phyloP scores from a whole-genome alignment of 92 coral and sea anemone species.

The Muricea muricata region DNA sequence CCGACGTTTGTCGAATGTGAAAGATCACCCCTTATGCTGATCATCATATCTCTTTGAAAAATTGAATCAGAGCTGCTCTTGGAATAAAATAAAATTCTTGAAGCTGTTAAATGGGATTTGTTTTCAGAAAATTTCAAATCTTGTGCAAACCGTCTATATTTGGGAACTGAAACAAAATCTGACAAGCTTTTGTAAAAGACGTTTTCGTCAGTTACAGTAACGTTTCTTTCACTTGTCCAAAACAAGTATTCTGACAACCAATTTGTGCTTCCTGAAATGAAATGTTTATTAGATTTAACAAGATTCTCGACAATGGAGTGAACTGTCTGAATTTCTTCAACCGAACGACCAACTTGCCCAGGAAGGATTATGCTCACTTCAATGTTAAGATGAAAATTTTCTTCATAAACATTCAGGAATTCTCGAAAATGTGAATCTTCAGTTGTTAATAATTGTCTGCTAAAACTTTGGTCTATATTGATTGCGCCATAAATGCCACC shows the following conservation, averaged over 20 bases:
- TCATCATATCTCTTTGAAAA: conserved; percentile 26
- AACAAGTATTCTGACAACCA: conserved; percentile 66
- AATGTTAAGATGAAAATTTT: conserved; percentile 37
- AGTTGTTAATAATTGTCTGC: conserved; percentile 15
- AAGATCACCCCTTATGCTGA: conserved; percentile 16
- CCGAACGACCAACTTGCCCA: conserved; percentile 34
- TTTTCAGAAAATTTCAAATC: neutral
- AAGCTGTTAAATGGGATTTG: conserved; percentile 12
- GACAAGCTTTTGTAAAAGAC: conserved; percentile 19
- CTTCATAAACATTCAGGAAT: conserved; percentile 34
- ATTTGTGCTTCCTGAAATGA: conserved; percentile 55
- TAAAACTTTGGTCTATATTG: conserved; percentile 61
- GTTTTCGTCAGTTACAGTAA: neutral
- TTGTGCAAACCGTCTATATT: conserved; percentile 36
- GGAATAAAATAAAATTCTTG: conserved; percentile 19
- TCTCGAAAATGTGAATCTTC: conserved; percentile 6
- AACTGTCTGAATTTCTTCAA: conserved; percentile 18
- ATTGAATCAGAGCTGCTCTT: neutral
- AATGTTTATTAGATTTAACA: conserved; percentile 58
- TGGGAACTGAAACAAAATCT: conserved; percentile 14
- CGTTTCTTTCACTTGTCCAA: conserved; percentile 22
- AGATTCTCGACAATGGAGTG: conserved; percentile 62
- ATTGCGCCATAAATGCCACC: conserved; percentile 67
- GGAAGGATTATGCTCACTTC: conserved; percentile 46
- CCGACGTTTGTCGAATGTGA: neutral